Evolutionary conservation across 2,113 vertebrate genomes (phyloP).

Genomic region (Tychaedon coryphoeus): DNA sequence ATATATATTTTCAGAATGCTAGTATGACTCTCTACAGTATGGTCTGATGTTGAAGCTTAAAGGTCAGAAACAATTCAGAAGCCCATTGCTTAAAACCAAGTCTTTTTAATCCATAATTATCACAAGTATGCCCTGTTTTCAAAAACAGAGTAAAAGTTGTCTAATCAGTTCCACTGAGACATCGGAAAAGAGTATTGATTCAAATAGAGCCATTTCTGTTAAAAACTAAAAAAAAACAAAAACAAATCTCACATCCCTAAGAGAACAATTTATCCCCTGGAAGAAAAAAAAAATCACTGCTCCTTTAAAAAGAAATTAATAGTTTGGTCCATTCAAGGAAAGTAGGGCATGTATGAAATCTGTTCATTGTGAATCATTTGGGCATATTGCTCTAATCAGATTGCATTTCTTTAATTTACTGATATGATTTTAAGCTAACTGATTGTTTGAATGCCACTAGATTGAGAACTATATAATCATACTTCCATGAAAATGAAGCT

Average conservation of each 20-base stretch:
- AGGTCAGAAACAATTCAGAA: background rate
- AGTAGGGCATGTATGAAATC: background rate
- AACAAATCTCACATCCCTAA: background rate
- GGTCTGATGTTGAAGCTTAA: background rate
- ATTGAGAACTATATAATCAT: background rate
- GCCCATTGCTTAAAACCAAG: background rate
- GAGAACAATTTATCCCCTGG: background rate
- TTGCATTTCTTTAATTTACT: slow-evolving; percentile 23
- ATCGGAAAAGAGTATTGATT: background rate
- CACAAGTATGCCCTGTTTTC: background rate
- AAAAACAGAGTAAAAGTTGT: background rate
- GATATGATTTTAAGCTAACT: background rate
- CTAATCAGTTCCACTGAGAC: background rate
- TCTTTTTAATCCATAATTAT: background rate
- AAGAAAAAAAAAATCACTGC: background rate
- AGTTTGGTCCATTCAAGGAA: background rate
- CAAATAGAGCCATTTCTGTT: background rate
- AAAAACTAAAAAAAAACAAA: background rate
- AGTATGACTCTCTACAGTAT: background rate
- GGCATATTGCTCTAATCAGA: slow-evolving; percentile 30
- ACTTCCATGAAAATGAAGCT: background rate
- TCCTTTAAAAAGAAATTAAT: slow-evolving; percentile 2
- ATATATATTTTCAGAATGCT: background rate
- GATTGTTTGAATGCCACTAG: background rate
- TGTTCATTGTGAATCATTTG: background rate